Percentiles rank a stretch among this genome's conserved stretches.
These are phyloP conservation scores for Holacanthella duospinosa DNA, from an alignment of 2,888 invertebrate genomes.

Conservation along the genomic window DNA sequence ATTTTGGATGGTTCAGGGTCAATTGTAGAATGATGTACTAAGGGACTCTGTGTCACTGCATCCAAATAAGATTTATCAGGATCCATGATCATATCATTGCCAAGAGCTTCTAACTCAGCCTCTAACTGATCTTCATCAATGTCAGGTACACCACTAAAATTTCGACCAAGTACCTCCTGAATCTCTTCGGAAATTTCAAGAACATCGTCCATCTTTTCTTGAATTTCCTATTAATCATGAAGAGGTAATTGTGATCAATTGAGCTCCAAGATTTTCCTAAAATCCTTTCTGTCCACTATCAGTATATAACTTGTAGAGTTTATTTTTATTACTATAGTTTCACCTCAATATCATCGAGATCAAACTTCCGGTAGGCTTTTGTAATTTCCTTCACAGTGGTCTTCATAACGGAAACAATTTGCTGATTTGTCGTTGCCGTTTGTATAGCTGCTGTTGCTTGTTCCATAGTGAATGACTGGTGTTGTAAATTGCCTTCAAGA, in stretches of 20 bases:
- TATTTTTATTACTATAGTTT: no score
- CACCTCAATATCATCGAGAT: slow-evolving; percentile 20
- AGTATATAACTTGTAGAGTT: no score
- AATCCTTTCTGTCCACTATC: no score
- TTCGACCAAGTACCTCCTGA: slow-evolving; percentile 83
- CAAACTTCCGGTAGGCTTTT: slow-evolving; percentile 20
- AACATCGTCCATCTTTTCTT: slow-evolving; percentile 95
- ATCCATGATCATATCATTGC: slow-evolving; percentile 90
- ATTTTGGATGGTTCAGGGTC: no score
- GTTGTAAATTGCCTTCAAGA: slow-evolving; percentile 17
- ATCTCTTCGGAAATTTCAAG: slow-evolving; percentile 93
- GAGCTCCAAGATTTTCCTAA: no score
- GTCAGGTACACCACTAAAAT: slow-evolving; percentile 83
- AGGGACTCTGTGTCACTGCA: slow-evolving; percentile 54
- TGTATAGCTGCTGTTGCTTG: slow-evolving; percentile 8
- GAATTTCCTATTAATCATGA: slow-evolving; percentile 59
- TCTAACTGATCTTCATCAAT: slow-evolving; percentile 95
- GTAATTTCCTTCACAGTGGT: slow-evolving; percentile 17
- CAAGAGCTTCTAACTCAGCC: slow-evolving; percentile 83
- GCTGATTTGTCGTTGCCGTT: slow-evolving; percentile 29
- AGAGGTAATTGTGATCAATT: no score
- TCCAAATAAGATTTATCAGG: slow-evolving; percentile 91
- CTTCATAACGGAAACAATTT: slow-evolving; percentile 23
- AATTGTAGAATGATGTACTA: no score
- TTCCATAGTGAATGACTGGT: slow-evolving; percentile 24